Conservation (phyloP, 2,888 invertebrate genomes). For the Boloria selene region DNA sequence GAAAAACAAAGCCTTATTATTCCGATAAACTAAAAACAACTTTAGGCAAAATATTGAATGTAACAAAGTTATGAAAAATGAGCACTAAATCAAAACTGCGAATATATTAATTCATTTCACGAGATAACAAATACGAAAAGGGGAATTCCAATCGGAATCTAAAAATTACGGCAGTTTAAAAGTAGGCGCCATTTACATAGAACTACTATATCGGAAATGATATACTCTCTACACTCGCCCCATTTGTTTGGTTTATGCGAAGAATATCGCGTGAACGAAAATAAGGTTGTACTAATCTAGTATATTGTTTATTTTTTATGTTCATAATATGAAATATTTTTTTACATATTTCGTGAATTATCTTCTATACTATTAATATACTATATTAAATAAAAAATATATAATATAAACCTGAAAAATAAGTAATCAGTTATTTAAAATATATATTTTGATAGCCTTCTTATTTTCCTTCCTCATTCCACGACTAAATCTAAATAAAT, state of each 20-base stretch:
- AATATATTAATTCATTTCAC: constrained; percentile 75
- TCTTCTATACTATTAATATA: too few relatives aligned
- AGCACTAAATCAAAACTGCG: constrained; percentile 68
- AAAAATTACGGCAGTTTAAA: constrained; percentile 82
- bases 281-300: constrained; percentile 36
- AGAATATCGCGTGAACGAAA: constrained; percentile 46
- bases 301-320: constrained; percentile 1
- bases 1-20: too few relatives aligned
- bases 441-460: too few relatives aligned
- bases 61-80: constrained; percentile 56
- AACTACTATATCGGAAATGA: constrained; percentile 78
- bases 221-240: constrained; percentile 60
- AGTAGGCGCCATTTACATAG: constrained; percentile 80
- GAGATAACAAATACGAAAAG: constrained; percentile 75
- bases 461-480: too few relatives aligned
- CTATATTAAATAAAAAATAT: too few relatives aligned
- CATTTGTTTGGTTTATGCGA: constrained; percentile 63
- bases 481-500: too few relatives aligned
- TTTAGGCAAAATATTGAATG: constrained; percentile 37
- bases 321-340: not conserved
- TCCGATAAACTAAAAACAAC: constrained; percentile 6
- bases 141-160: constrained; percentile 78
- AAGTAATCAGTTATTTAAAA: too few relatives aligned
- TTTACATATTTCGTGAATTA: not conserved
- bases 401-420: too few relatives aligned